These are phyloP conservation scores for Heteromormyrus szaboi DNA, from an alignment of 2,797 vertebrate species.

Conservation along the genomic window DNA sequence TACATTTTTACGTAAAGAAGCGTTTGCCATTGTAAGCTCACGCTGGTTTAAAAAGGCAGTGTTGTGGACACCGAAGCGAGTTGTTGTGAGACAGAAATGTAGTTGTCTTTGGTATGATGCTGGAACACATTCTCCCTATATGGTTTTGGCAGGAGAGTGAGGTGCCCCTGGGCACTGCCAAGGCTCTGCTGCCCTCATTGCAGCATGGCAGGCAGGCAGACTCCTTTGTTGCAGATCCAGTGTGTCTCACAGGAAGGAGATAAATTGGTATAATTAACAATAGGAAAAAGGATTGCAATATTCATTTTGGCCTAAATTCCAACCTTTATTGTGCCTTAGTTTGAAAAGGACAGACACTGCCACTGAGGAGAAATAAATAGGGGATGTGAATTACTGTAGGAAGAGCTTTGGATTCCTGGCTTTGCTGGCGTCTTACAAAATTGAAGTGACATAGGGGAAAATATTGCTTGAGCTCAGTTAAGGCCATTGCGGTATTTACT, in stretches of 20 bases:
- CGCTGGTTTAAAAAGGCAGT: neutral
- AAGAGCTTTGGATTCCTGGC: neutral
- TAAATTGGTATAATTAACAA: conserved; percentile 28
- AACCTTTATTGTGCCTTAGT: conserved; percentile 25
- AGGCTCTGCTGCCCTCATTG: conserved; percentile 57
- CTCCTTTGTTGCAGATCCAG: conserved; percentile 52
- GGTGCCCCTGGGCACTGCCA: conserved; percentile 61
- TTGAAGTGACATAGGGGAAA: neutral
- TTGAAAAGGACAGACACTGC: neutral
- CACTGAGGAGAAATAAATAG: neutral
- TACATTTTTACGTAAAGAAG: neutral
- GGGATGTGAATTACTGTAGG: neutral
- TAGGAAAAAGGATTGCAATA: conserved; percentile 26
- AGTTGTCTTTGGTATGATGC: conserved; percentile 15
- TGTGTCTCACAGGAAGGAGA: conserved; percentile 25
- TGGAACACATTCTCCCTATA: conserved; percentile 31
- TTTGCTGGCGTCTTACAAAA: neutral
- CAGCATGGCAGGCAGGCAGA: conserved; percentile 52
- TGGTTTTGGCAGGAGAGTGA: conserved; percentile 55
- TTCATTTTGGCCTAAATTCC: conserved; percentile 26
- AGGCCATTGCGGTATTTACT: neutral
- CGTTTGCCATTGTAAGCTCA: neutral
- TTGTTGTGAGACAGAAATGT: conserved; percentile 12
- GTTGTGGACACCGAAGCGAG: conserved; percentile 9
- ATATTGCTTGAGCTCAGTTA: neutral